These are phyloP conservation scores for Diceros bicornis DNA, from an alignment of 2,797 vertebrate genomes.

Conservation along the genomic window DNA sequence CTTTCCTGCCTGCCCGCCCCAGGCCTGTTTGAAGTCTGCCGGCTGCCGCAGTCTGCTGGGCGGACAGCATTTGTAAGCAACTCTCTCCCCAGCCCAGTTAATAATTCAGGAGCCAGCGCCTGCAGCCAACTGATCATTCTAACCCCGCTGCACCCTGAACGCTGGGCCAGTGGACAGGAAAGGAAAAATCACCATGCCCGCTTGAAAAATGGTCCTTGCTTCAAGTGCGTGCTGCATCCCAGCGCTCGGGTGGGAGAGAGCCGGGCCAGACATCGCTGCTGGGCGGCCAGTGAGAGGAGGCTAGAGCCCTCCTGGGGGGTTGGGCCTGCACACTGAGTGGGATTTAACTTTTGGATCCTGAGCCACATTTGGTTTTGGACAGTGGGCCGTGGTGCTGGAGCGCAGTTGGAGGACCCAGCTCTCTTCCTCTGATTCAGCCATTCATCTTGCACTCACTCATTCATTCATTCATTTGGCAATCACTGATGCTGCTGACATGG, in stretches of 20 bases:
- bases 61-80: conserved; percentile 61
- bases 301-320: neutral
- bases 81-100: conserved; percentile 62
- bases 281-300: neutral
- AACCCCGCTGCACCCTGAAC: neutral
- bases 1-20: neutral
- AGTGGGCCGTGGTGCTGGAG: neutral
- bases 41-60: neutral
- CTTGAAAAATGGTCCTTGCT: conserved; percentile 44
- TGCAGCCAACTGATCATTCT: conserved; percentile 56
- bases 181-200: neutral
- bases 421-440: neutral
- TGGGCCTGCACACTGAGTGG: fast-evolving
- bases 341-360: neutral
- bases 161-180: neutral
- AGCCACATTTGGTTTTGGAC: neutral
- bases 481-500: fast-evolving
- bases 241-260: neutral
- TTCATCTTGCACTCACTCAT: neutral
- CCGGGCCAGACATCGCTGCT: neutral
- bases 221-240: neutral
- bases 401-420: neutral
- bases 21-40: conserved; percentile 26
- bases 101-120: conserved; percentile 73
- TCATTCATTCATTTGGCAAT: neutral